These are phyloP conservation scores for Seriola quinqueradiata DNA, from an alignment of 2,113 vertebrate species.

Conservation along the genomic window DNA sequence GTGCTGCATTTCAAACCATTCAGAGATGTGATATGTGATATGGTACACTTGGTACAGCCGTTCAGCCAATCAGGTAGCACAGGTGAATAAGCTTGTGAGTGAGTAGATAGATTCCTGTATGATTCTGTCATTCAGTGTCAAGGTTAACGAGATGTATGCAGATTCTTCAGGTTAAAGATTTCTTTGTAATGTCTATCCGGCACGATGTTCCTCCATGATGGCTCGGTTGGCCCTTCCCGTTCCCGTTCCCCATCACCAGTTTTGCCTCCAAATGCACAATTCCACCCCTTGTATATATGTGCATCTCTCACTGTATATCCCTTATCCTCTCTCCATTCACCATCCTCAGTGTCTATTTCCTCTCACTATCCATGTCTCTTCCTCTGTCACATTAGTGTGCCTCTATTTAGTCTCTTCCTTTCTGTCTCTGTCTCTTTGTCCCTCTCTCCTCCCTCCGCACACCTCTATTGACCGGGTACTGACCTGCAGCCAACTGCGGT, in stretches of 20 bases:
- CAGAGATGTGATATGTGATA: conserved; percentile 24
- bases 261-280: not conserved
- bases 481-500: conserved; percentile 51
- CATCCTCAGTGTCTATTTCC: not conserved
- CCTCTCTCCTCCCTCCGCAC: conserved; percentile 9
- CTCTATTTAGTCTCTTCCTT: conserved; percentile 16
- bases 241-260: not conserved
- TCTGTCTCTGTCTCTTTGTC: conserved; percentile 28
- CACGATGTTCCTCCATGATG: not conserved
- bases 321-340: not conserved
- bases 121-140: conserved; percentile 12
- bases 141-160: conserved; percentile 15
- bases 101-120: not conserved
- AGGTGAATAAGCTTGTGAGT: conserved; percentile 10
- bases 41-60: conserved; percentile 31
- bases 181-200: not conserved
- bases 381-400: conserved; percentile 1
- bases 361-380: conserved; percentile 1
- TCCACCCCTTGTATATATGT: not conserved
- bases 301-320: not conserved
- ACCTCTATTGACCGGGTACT: conserved; percentile 38
- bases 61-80: conserved; percentile 46
- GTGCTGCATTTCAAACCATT: conserved; percentile 40
- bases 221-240: too few relatives aligned
- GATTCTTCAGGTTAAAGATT: conserved; percentile 21